Conservation (phyloP, 2,797 vertebrate genomes). For the Coluber constrictor region DNA sequence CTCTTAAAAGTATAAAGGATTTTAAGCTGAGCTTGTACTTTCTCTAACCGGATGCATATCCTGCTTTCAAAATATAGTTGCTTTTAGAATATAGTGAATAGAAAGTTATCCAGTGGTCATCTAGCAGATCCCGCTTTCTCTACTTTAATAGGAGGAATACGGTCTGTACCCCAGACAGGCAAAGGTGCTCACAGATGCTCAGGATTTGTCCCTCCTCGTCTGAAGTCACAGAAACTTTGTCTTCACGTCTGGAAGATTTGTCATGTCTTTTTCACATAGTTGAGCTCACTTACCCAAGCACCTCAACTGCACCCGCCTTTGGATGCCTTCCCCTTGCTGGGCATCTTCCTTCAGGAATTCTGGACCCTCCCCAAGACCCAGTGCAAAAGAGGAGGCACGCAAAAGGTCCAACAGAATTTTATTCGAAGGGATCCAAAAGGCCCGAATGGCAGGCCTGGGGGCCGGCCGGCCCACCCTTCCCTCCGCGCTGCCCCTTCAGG, state of each 20-base stretch:
- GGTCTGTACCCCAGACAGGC: not conserved
- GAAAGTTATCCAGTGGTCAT: no score
- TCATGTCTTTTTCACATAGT: not conserved
- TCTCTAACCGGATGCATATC: no score
- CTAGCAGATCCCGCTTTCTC: no score
- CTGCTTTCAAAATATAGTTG: no score
- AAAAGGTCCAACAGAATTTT: not conserved
- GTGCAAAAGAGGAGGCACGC: not conserved
- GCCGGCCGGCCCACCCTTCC: not conserved
- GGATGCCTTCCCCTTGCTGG: not conserved
- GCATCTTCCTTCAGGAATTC: not conserved
- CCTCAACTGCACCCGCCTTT: not conserved
- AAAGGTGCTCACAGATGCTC: not conserved
- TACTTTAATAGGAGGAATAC: not conserved
- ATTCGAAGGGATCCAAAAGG: not conserved
- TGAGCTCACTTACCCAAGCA: not conserved
- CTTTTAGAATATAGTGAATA: no score
- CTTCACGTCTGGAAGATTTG: not conserved
- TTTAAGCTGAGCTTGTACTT: no score
- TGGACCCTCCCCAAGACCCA: not conserved
- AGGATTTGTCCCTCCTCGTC: no score
- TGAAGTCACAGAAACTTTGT: not conserved
- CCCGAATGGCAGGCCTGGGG: not conserved
- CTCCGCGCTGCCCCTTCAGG: constrained; percentile 28
- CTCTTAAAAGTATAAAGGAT: no score